Conservation (phyloP, 2,888 invertebrate species). For the Aphodius granarius region DNA sequence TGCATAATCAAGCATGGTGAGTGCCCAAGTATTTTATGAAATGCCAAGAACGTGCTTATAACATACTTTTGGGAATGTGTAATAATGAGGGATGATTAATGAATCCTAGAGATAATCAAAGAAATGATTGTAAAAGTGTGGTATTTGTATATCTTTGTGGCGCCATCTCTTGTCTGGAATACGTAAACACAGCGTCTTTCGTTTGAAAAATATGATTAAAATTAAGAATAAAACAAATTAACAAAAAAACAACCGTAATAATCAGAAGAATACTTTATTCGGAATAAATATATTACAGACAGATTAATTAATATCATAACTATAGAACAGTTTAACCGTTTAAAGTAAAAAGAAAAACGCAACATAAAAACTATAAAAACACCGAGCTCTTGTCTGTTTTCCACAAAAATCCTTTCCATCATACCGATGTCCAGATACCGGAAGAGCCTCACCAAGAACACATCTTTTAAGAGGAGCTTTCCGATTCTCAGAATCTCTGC, state of each 20-base stretch:
- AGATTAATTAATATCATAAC: background rate
- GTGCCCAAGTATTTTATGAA: background rate
- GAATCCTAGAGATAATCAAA: background rate
- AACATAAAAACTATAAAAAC: no score
- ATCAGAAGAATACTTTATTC: background rate
- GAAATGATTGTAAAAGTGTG: background rate
- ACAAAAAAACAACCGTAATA: background rate
- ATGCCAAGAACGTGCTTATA: background rate
- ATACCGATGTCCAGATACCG: background rate
- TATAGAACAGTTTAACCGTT: background rate
- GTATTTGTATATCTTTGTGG: background rate
- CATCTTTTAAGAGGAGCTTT: background rate
- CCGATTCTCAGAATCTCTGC: conserved; percentile 58
- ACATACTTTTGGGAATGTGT: background rate
- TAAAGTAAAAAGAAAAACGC: no score
- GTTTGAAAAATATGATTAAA: no score
- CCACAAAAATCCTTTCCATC: background rate
- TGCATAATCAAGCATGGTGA: no score
- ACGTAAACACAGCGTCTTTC: background rate
- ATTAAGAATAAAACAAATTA: no score
- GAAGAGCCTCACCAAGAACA: background rate
- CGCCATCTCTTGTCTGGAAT: background rate
- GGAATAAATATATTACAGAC: background rate
- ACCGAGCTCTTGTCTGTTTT: no score
- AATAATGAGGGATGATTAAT: background rate